These are phyloP conservation scores for Sapayoa aenigma DNA, from an alignment of 2,113 vertebrate genomes.

Conservation along the genomic window DNA sequence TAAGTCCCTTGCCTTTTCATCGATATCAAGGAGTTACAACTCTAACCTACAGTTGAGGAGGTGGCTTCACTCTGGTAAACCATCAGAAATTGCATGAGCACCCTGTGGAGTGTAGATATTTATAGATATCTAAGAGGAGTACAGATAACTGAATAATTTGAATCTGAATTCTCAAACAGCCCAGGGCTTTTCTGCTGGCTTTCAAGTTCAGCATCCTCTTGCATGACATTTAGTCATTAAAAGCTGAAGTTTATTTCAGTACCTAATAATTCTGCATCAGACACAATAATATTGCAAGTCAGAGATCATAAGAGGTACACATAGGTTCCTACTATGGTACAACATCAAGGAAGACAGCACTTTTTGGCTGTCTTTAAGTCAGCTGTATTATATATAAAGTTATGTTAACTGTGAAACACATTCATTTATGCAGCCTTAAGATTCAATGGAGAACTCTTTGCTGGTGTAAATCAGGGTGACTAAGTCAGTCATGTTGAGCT, in stretches of 20 bases:
- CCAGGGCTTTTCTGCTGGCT: slow-evolving; percentile 48
- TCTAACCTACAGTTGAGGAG: slow-evolving; percentile 65
- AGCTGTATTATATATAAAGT: neutral
- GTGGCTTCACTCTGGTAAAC: slow-evolving; percentile 66
- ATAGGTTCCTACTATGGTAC: neutral
- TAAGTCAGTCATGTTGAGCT: neutral
- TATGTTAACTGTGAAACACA: slow-evolving; percentile 35
- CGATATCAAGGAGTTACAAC: slow-evolving; percentile 67
- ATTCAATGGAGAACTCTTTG: neutral
- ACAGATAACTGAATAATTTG: slow-evolving; percentile 68
- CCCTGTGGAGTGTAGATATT: slow-evolving; percentile 62
- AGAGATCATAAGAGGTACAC: neutral
- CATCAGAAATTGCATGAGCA: slow-evolving; percentile 68
- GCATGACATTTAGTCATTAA: slow-evolving; percentile 49
- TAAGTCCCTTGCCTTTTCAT: slow-evolving; percentile 67
- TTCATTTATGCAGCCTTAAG: slow-evolving; percentile 36
- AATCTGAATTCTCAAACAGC: slow-evolving; percentile 65
- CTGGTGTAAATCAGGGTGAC: neutral
- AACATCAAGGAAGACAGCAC: neutral
- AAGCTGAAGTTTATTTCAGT: slow-evolving; percentile 38
- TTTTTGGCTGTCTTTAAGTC: neutral
- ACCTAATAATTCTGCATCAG: neutral
- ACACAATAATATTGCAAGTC: neutral
- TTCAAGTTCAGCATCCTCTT: slow-evolving; percentile 43
- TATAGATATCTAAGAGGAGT: slow-evolving; percentile 56